These are phyloP conservation scores for Pseudopodoces humilis DNA, from an alignment of 2,113 vertebrate species.

Conservation along the genomic window DNA sequence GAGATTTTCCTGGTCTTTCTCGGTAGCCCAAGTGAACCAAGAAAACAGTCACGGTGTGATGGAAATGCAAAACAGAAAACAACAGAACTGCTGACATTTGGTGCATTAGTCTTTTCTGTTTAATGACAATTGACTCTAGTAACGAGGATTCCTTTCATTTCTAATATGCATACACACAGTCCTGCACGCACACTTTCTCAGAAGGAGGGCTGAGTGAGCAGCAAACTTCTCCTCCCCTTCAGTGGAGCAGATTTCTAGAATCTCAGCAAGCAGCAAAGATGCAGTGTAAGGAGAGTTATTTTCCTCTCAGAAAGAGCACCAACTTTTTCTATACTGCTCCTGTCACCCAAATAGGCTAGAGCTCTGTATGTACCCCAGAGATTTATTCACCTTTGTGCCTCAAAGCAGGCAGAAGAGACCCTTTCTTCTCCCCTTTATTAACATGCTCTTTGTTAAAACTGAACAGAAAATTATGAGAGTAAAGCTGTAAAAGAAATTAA, in stretches of 20 bases:
- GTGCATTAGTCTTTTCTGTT: neutral
- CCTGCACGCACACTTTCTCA: neutral
- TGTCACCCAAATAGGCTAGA: neutral
- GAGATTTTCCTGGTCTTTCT: slow-evolving; percentile 26
- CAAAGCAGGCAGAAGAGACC: slow-evolving; percentile 61
- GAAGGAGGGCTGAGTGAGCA: neutral
- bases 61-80: slow-evolving; percentile 45
- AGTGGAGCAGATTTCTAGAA: slow-evolving; percentile 3
- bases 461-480: neutral
- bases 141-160: slow-evolving; percentile 13
- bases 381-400: slow-evolving; percentile 54
- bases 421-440: slow-evolving; percentile 38
- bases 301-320: neutral
- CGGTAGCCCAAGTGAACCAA: neutral
- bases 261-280: slow-evolving; percentile 25
- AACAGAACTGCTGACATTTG: slow-evolving; percentile 12
- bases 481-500: neutral
- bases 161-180: neutral
- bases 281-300: neutral
- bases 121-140: neutral
- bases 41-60: slow-evolving; percentile 54
- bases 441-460: slow-evolving; percentile 24
- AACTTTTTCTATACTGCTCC: neutral
- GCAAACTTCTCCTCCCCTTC: slow-evolving; percentile 5
- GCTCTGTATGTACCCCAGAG: slow-evolving; percentile 10